Percentiles rank a stretch among this genome's conserved stretches.
phyloP scores from a whole-genome alignment of 2,113 vertebrate genomes.

The Sphaerodactylus townsendi region DNA sequence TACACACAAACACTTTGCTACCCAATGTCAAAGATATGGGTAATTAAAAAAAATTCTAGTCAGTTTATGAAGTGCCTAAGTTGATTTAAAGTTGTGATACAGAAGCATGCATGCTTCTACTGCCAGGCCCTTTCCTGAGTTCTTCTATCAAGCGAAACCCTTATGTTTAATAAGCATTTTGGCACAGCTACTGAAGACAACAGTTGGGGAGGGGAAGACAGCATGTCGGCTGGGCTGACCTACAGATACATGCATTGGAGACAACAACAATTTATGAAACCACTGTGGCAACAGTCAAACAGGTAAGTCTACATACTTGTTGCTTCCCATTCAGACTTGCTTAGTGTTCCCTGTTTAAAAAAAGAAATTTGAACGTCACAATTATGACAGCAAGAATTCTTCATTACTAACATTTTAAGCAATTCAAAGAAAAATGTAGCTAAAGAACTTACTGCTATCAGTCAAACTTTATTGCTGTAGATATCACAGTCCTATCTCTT shows the following conservation, averaged over 20 bases:
- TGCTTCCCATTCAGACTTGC: conserved; percentile 95
- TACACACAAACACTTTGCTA: not conserved
- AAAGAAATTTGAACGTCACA: conserved; percentile 19
- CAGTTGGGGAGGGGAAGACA: no score
- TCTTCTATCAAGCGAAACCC: not conserved
- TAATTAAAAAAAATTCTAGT: not conserved
- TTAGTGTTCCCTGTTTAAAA: conserved; percentile 86
- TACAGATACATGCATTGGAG: not conserved
- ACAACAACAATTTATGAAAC: not conserved
- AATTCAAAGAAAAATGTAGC: not conserved
- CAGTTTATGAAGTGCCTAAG: not conserved
- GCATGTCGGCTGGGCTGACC: no score
- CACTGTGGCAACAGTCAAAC: not conserved
- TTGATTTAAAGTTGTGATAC: not conserved
- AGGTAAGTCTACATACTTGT: conserved; percentile 83
- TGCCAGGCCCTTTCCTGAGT: not conserved
- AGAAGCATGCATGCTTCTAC: not conserved
- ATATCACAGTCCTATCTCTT: not conserved
- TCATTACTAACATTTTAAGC: not conserved
- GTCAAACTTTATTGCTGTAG: not conserved
- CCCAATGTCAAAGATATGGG: not conserved
- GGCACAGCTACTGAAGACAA: not conserved
- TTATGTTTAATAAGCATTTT: not conserved
- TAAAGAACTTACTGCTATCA: not conserved
- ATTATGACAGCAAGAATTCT: not conserved